Conservation (phyloP, 2,113 vertebrate species). For the Pseudorasbora parva region DNA sequence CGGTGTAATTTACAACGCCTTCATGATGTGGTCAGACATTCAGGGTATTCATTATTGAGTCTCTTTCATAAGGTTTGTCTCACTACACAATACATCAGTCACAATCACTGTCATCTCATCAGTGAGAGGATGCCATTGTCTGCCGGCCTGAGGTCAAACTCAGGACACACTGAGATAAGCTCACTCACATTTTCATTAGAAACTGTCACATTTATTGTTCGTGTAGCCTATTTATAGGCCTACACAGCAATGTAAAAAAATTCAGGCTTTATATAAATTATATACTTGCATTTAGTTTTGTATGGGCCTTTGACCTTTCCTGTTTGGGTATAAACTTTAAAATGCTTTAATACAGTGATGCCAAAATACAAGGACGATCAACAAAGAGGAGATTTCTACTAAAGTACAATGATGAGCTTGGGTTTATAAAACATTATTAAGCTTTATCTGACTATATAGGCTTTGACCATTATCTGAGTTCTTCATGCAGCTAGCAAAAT, state of each 20-base stretch:
- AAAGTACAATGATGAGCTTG: not conserved
- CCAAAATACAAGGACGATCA: constrained; percentile 10
- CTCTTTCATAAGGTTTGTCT: constrained; percentile 29
- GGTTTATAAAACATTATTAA: not conserved
- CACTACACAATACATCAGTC: constrained; percentile 41
- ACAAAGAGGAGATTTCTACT: not conserved
- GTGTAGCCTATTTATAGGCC: not conserved
- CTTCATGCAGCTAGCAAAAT: not conserved
- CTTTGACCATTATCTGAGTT: too few relatives aligned
- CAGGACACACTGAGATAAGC: constrained; percentile 19
- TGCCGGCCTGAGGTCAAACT: constrained; percentile 19
- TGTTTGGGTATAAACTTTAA: not conserved
- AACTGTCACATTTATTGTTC: not conserved
- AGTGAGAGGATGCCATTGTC: constrained; percentile 17
- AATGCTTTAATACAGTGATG: constrained; percentile 18
- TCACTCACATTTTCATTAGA: not conserved
- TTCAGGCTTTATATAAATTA: too few relatives aligned
- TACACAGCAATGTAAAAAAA: too few relatives aligned
- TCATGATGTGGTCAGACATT: constrained; percentile 34
- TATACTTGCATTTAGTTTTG: not conserved
- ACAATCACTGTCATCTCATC: constrained; percentile 38
- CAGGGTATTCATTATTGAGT: constrained; percentile 27
- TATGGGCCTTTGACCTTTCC: not conserved
- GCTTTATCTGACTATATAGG: too few relatives aligned
- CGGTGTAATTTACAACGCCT: constrained; percentile 2